Conservation (phyloP, 2,113 vertebrate genomes). For the Tragelaphus imberbis region DNA sequence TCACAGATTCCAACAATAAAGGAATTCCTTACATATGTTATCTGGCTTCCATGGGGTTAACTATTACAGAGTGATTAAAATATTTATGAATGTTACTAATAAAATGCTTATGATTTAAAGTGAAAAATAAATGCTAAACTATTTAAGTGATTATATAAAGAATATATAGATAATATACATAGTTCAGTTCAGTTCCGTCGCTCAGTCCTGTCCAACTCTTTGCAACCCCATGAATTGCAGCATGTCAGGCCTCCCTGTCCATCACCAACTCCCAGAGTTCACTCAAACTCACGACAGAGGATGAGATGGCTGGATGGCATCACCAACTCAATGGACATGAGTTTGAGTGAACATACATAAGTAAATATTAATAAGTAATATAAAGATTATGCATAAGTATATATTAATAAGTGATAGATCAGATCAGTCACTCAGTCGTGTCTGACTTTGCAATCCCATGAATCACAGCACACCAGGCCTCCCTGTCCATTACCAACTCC, state of each 20-base stretch:
- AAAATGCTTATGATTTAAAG: not conserved
- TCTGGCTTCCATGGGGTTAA: not conserved
- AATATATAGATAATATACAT: not conserved
- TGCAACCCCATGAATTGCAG: too few species aligned
- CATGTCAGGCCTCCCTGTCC: too few species aligned
- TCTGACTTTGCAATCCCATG: too few species aligned
- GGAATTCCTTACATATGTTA: not conserved
- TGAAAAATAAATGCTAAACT: not conserved
- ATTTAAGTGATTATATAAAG: not conserved
- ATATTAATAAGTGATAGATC: not conserved
- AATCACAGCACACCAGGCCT: too few species aligned
- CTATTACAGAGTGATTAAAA: not conserved
- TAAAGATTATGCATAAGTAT: not conserved
- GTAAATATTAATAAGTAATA: not conserved
- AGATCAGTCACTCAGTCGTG: too few species aligned
- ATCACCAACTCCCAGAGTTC: too few species aligned
- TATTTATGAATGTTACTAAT: not conserved
- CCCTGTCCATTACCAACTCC: too few species aligned
- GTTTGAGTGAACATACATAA: not conserved
- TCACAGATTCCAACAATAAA: not conserved
- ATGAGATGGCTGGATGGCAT: too few species aligned
- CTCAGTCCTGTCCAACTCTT: too few species aligned
- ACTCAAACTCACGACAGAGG: too few species aligned
- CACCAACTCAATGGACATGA: too few species aligned
- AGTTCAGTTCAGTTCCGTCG: too few species aligned